These are phyloP conservation scores for Lepilemur septentrionalis DNA, from an alignment of 2,797 vertebrate genomes.

Conservation along the genomic window DNA sequence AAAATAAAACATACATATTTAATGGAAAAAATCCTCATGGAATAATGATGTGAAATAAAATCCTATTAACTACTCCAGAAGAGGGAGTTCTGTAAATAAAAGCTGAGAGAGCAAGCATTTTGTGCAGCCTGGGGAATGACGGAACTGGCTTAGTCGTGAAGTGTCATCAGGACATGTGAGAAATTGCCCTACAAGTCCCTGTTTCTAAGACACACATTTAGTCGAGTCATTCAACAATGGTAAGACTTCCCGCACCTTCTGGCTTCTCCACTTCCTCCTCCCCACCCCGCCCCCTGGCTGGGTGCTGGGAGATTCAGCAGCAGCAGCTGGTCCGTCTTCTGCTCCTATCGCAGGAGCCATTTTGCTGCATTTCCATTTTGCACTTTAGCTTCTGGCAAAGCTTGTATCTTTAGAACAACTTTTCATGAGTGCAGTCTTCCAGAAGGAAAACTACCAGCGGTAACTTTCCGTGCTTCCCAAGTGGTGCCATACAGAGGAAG, in stretches of 20 bases:
- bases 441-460: neutral
- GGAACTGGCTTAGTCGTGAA: neutral
- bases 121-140: neutral
- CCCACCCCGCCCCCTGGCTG: neutral
- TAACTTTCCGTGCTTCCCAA: neutral
- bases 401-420: neutral
- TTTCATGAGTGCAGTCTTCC: neutral
- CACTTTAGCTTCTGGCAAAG: neutral
- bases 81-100: neutral
- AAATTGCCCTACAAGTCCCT: neutral
- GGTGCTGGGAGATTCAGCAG: neutral
- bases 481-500: neutral
- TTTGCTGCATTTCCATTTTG: neutral
- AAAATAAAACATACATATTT: neutral
- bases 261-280: neutral
- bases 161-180: neutral
- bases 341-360: neutral
- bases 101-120: neutral
- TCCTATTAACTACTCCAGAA: neutral
- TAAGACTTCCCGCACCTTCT: neutral
- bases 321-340: neutral
- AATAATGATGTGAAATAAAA: conserved; percentile 15
- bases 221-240: neutral
- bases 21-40: neutral
- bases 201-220: neutral